These are phyloP conservation scores for Lepus oiostolus DNA, from an alignment of 2,797 vertebrate species.

Conservation along the genomic window DNA sequence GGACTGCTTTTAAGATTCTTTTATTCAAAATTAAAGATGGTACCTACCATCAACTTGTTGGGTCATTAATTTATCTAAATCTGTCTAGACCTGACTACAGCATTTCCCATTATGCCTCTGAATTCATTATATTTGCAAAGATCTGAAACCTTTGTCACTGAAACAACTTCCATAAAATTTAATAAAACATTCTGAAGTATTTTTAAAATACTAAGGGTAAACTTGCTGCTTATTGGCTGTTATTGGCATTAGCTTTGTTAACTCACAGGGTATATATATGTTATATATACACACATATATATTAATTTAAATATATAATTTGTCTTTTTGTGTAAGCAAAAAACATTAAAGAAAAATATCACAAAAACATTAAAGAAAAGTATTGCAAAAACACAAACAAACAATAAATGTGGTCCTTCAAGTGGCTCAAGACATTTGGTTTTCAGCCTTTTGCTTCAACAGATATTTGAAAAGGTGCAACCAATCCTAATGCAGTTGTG, in stretches of 20 bases:
- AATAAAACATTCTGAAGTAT: slow-evolving; percentile 68
- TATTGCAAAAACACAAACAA: too few species aligned
- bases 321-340: slow-evolving; percentile 29
- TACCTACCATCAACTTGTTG: slow-evolving; percentile 34
- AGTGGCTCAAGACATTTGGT: background rate
- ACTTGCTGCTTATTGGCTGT: slow-evolving; percentile 41
- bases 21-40: slow-evolving; percentile 33
- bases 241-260: slow-evolving; percentile 58
- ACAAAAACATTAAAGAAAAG: too few species aligned
- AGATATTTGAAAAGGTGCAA: slow-evolving; percentile 28
- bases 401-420: background rate
- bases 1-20: slow-evolving; percentile 48
- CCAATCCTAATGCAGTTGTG: background rate
- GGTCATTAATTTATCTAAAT: slow-evolving; percentile 71
- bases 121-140: slow-evolving; percentile 68
- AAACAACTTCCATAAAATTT: slow-evolving; percentile 70
- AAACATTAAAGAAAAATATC: background rate
- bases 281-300: background rate
- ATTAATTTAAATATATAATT: slow-evolving; percentile 41
- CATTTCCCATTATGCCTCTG: slow-evolving; percentile 62
- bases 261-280: slow-evolving; percentile 54
- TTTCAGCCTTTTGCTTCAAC: slow-evolving; percentile 65
- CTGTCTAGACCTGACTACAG: slow-evolving; percentile 53
- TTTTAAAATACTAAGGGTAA: slow-evolving; percentile 67
- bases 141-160: slow-evolving; percentile 51